Base-by-base conservation (phyloP, 1,140 invertebrate genomes). In the Neodiprion fabricii region DNA sequence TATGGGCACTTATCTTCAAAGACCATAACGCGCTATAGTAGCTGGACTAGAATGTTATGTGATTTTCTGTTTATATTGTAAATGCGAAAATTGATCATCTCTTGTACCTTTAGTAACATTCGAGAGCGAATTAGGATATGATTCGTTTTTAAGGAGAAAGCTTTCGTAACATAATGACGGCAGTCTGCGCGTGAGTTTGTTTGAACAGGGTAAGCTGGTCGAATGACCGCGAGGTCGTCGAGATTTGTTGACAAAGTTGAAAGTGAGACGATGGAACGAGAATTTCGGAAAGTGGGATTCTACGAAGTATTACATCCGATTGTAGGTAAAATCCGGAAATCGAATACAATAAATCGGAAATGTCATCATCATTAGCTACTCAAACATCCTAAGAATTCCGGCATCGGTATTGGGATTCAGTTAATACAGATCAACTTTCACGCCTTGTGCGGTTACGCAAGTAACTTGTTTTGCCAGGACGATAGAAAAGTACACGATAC, bases 381-480 rank as follows among this genome's bases (percentile, higher is more conserved):
- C 78, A 72, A 74, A 67, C 61, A 81, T 81, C 47, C 48, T 40
- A 53, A 48, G 72, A 71, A 74, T 71, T n/a, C 50, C 28, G 67
- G 40, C 73, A 76, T 67, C 0, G 11, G 5, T 8, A 28, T 17
- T 17, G 10, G 28, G 50, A 21, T 73, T 66, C 50, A 65, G 75
- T 75, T 68, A 72, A 74, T 66, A 48, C 73, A 80, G 74, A 75
- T 79, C 77, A 75, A 84, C 82, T 85, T 85, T 85, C 82, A 81
- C 77, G 80, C 12, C 40, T 65, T 68, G 9, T 65, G 23, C n/a
- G 47, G 21, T 85, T 86, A 84, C 79, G 80, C 84, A 86, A 85
- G 83, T 78, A 85, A 85, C 84, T 79, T 74, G 82, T 84, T 85
- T 81, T 73, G 10, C 72, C 47, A 28, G 65, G 69, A 48, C 48